Evolutionary conservation across 2,888 invertebrate species (phyloP).

Genomic region (Diloba caeruleocephala): DNA sequence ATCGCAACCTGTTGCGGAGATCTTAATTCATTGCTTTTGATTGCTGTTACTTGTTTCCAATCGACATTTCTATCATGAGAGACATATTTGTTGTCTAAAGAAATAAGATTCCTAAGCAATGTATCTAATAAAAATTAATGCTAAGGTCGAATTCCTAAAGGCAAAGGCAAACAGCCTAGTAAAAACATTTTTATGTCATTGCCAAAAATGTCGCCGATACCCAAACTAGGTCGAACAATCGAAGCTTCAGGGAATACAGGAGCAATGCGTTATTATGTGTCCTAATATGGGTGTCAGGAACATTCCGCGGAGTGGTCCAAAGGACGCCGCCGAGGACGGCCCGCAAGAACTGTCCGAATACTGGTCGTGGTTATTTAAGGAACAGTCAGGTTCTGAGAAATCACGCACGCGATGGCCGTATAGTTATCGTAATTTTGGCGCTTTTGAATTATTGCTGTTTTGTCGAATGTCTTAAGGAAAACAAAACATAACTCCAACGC

Average conservation of each 20-base stretch:
- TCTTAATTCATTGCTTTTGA: conserved; percentile 30
- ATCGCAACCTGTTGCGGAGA: conserved; percentile 26
- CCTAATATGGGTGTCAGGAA: conserved; percentile 79
- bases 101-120: conserved; percentile 11
- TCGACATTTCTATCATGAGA: conserved; percentile 25
- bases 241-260: conserved; percentile 69
- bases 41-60: conserved; percentile 21
- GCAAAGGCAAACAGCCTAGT: conserved; percentile 8
- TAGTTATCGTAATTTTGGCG: conserved; percentile 74
- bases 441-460: conserved; percentile 68
- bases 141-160: conserved; percentile 22
- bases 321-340: conserved; percentile 85
- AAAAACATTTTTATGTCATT: conserved; percentile 55
- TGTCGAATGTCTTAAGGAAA: conserved; percentile 53
- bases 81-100: conserved; percentile 12
- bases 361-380: conserved; percentile 78
- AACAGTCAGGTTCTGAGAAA: conserved; percentile 77
- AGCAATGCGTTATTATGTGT: conserved; percentile 79
- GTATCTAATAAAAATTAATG: conserved; percentile 4
- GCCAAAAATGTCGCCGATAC: conserved; percentile 73
- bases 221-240: conserved; percentile 86
- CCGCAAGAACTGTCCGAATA: conserved; percentile 73
- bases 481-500: conserved; percentile 29
- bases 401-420: conserved; percentile 76
- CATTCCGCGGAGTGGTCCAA: conserved; percentile 77